Base-by-base conservation (phyloP, 2,797 vertebrate species). In the Eleutherodactylus coqui region DNA sequence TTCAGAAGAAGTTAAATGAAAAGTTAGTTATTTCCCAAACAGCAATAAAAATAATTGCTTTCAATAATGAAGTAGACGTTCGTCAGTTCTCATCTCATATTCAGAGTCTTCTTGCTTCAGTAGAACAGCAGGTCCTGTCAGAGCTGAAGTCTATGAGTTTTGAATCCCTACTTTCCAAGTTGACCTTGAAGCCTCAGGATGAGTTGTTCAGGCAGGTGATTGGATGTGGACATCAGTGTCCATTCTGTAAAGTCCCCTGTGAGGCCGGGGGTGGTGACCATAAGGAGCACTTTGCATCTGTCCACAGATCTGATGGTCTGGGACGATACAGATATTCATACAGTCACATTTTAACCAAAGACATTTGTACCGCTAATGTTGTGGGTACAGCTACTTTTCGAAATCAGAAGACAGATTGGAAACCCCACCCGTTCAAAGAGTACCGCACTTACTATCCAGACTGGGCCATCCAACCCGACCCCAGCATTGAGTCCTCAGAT, bases 241-340 rank as follows among this genome's bases (percentile, higher is more conserved):
- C 92, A 13, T 93, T 93, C 83, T 93, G 93, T 70, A 38, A 85
- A 51, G 89, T 88, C 58, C 92, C 93, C 4, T 94, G 93, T 91
- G 92, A 94, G 82, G 90, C 91, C 2, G 92, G 86, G 83, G 91
- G 90, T 1, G 88, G 83, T 29, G 82, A 84, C 0, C 93, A 93
- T 47, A 0, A 27, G 0, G 0, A 83, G 8, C 92, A 94, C 53
- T 88, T 88, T 67, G 89, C 92, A 49, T 32, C 90, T 6, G 0
- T 90, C 0, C 92, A 94, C 86, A 87, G 89, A 0, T 92, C 93
- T 69, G 0, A 90, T 80, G 92, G 92, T 11, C 79, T 88, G 29
- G 79, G 70, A 2, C 0, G 0, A 4, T 67, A 32, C 6, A 81
- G 21, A 19, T 5, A 19, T 10, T 14, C 4, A n/a, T 0, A 29